phyloP scores from a whole-genome alignment of 2,113 vertebrate genomes.

The Mirza zaza region DNA sequence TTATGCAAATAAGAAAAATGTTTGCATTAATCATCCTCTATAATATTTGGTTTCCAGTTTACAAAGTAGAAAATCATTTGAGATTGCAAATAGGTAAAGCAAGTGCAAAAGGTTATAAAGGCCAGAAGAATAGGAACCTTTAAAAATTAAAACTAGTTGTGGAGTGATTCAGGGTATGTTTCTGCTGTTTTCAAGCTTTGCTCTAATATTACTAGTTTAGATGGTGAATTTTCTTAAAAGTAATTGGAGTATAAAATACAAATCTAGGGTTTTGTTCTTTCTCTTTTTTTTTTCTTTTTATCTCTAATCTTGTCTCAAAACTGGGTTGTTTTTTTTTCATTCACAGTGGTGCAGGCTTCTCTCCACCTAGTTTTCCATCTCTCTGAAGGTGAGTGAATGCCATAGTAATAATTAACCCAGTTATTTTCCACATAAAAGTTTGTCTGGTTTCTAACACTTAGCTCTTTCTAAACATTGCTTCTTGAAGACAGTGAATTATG shows the following conservation, averaged over 20 bases:
- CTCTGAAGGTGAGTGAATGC: background rate
- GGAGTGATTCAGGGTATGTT: background rate
- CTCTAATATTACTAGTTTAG: background rate
- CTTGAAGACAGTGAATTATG: background rate
- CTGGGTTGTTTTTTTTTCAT: background rate
- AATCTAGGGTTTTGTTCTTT: background rate
- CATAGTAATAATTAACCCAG: background rate
- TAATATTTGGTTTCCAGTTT: constrained; percentile 30
- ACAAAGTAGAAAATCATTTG: background rate
- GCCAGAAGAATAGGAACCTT: background rate
- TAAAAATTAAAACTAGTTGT: background rate
- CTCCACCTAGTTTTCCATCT: background rate
- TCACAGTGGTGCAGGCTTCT: background rate
- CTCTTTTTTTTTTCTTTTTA: background rate
- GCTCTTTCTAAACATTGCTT: background rate
- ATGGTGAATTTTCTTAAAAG: background rate
- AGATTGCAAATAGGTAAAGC: background rate
- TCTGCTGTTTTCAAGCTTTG: background rate
- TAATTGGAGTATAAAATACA: background rate
- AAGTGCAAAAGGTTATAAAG: background rate
- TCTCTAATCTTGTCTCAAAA: background rate
- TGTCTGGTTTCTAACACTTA: background rate
- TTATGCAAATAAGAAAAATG: background rate
- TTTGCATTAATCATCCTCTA: background rate
- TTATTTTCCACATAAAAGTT: background rate